Evolutionary conservation across 1,140 invertebrate species (phyloP), one percentile per base, ranked within the genome.

Genomic region (Tetranychus cinnabarinus): DNA sequence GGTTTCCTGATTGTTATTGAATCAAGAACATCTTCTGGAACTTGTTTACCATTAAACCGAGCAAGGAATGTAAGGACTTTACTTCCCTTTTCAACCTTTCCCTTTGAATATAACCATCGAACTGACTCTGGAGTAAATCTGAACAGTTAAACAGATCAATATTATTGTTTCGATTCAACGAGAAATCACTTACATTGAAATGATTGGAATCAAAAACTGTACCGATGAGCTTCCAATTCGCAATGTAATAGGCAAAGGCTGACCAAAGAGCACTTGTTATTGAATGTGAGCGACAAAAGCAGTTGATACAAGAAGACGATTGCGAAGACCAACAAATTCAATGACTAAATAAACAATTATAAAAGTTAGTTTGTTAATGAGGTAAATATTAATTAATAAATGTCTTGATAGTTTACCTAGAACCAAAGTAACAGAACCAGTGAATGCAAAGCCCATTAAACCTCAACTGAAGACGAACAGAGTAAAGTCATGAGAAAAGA

Each of bases 51-150:
- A 72, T 90, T 90, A 23, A 86, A 79, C 61, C 76, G 77, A 67
- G 87, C 83, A 69, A 89, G n/a, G n/a, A n/a, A 85, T 67, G 82
- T 83, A 63, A 88, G 74, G 46, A 88, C 88, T 8, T 71, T 70
- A 34, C 87, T 75, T 3, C 85, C 84, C 67, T 83, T 79, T 60
- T 87, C 82, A 1, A 85, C 74, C 68, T 82, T 77, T 3, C 85
- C 85, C 74, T 86, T 83, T 1, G 85, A 86, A 0, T 23, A 23
- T 12, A 89, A 69, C 85, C 85, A 88, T 66, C 81, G 66, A 2
- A 67, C 56, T 10, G 69, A 70, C 62, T 71, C 70, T 1, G 70
- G 70, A 35, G 71, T 65, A 59, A 67, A 69, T 47, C 68, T 69
- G 37, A 47, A 23, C 42, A 31, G 34, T 50, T n/a, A 54, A 61